Evolutionary conservation across 2,888 invertebrate species (phyloP), one percentile per base, ranked within the genome.

Genomic region (Colostygia pectinataria): DNA sequence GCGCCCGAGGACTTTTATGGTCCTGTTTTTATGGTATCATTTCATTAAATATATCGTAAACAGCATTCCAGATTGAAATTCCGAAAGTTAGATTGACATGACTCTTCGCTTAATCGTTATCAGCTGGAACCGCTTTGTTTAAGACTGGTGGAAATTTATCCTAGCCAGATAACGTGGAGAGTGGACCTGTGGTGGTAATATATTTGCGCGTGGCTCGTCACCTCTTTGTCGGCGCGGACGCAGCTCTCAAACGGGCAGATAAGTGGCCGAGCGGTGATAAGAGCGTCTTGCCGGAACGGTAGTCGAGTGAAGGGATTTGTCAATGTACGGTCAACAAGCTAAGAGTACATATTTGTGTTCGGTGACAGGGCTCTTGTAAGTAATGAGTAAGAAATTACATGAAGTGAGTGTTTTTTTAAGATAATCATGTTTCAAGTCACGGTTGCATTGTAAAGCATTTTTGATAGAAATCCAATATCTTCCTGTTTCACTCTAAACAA

Each of bases 261-360:
- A 85, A 82, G 74, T 76, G 80, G 80, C 58, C 75, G 71, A 28
- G 69, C 61, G 68, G 72, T 77, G 86, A 87, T 87, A 87, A 81
- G 66, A 63, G 55, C 67, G 58, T 70, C 72, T 70, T 65, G 42
- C 56, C 63, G 67, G 73, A 76, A 86, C 88, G 82, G 88, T 87
- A 88, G 89, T 85, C 62, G 69, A 78, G 76, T 71, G 73, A 71
- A 75, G 71, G 79, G 85, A 85, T 86, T 88, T 85, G 83, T 86
- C 83, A 77, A 71, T 63, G 85, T 83, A 86, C 80, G 60, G 89
- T 84, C 87, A 86, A 83, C 87, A 87, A 24, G 57, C 28, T n/a
- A 29, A n/a, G 46, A 46, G 33, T 48, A 53, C 51, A 43, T 57
- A 55, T 57, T 57, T 57, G 46, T 33, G 14, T 53, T 45, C 52